These are phyloP conservation scores for Hydrotaea diabolus DNA, from an alignment of 2,888 invertebrate genomes.

Conservation along the genomic window DNA sequence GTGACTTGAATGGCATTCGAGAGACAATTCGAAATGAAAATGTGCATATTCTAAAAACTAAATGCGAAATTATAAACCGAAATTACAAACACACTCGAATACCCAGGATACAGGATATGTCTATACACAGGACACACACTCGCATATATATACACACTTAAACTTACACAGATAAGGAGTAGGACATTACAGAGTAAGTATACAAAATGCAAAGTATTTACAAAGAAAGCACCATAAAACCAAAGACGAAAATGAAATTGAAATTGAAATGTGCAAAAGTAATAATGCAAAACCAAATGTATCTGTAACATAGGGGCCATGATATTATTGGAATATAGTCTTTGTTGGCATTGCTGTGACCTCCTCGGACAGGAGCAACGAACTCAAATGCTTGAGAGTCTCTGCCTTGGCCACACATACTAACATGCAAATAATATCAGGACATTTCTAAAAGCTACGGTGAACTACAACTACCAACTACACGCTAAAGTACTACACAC, in stretches of 20 bases:
- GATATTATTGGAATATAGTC: not conserved
- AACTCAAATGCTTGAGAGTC: no score
- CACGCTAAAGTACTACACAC: conserved; percentile 28
- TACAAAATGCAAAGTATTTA: not conserved
- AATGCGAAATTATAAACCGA: conserved; percentile 7
- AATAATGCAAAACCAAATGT: not conserved
- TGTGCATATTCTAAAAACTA: conserved; percentile 2
- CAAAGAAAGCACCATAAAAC: conserved; percentile 1
- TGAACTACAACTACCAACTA: conserved; percentile 29
- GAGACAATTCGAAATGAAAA: not conserved
- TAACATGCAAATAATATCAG: not conserved
- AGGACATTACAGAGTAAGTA: not conserved
- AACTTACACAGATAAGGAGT: not conserved
- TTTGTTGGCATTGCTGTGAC: not conserved
- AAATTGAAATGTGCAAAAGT: conserved; percentile 6
- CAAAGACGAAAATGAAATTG: not conserved
- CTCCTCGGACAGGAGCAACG: not conserved
- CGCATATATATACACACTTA: not conserved
- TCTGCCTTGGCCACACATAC: not conserved
- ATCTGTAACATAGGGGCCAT: not conserved
- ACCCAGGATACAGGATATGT: not conserved
- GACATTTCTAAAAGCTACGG: not conserved
- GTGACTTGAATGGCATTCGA: no score
- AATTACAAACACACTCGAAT: not conserved
- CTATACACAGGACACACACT: not conserved